These are phyloP conservation scores for Cyprinodon variegatus DNA, from an alignment of 2,113 vertebrate genomes.

Conservation along the genomic window DNA sequence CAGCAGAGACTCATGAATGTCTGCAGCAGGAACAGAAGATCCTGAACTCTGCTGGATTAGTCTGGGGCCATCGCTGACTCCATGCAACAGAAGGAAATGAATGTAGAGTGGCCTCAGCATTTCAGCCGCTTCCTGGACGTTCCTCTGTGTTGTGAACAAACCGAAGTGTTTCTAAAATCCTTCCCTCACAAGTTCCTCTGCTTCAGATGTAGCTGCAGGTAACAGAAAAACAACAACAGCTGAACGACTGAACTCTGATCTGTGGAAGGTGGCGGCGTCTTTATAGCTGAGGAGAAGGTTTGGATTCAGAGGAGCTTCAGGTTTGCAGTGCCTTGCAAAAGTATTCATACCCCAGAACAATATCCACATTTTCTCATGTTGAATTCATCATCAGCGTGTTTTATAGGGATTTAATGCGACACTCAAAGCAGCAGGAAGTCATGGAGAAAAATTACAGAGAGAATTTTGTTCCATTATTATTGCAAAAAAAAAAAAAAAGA, in stretches of 20 bases:
- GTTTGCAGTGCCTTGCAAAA: neutral
- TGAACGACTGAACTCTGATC: neutral
- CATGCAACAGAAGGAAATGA: constrained; percentile 1
- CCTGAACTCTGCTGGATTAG: neutral
- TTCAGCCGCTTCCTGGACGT: neutral
- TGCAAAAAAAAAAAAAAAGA: neutral
- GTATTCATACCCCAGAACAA: neutral
- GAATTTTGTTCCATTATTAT: no score
- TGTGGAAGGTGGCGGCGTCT: neutral
- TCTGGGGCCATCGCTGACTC: neutral
- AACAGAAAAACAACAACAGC: neutral
- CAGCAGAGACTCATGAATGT: constrained; percentile 40
- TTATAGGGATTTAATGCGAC: neutral
- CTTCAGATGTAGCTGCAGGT: constrained; percentile 4
- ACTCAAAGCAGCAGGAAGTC: neutral
- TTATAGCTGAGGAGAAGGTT: neutral
- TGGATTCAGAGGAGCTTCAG: neutral
- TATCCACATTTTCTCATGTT: neutral
- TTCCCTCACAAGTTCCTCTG: neutral
- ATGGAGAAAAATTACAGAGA: neutral
- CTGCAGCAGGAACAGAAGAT: neutral
- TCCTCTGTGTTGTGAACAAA: neutral
- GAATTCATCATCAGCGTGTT: neutral
- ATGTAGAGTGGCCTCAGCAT: constrained; percentile 4
- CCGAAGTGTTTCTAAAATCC: constrained; percentile 1